Evolutionary conservation across 2,113 vertebrate species (phyloP), one percentile per base, ranked within the genome.

Genomic region (Nettapus auritus): DNA sequence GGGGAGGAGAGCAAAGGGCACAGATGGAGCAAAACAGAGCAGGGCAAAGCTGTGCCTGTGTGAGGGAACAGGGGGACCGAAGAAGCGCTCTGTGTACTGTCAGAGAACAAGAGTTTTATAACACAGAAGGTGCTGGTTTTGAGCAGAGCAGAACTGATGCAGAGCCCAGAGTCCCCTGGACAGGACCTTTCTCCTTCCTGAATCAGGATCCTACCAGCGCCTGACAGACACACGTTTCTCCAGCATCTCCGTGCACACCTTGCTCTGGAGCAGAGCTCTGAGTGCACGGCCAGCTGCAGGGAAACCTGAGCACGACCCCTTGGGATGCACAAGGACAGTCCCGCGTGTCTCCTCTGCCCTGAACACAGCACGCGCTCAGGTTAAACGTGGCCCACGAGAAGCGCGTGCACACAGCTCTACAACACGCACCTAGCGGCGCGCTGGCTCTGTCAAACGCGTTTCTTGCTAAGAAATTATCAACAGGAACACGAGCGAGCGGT

Each of bases 251-350:
- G 9, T 0, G 1, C 4, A 2, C 5, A 1, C 1, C 7, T 20
- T 21, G 50, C 56, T 77, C 29, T 0, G 1, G 33, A 76, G 77
- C 69, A 56, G 82, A 75, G 69, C 68, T 42, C 56, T 2, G 16
- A 66, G 67, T 40, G 21, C 79, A 22, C 4, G 13, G 64, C 64
- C 31, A 31, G 31, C 31, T 23, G 9, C 56, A 59, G 4, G 42
- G 26, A 55, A 71, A 74, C 44, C 4, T 15, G 3, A 28, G 20
- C 38, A 9, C 0, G 0, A 48, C 17, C 26, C 8, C 15, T 33
- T 0, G 0, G 29, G 59, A 20, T 4, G 1, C 0, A 4, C 33
- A 22, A 8, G n/a, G 59, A 7, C 33, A 71, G 42, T 15, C 85
- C 67, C 26, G 38, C 40, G 4, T 3, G 33, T 63, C 34, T 55